A percentile compares a stretch with the other conserved stretches of the same genome.
Conservation (phyloP, 1,140 invertebrate species). For the Drosophila auraria region DNA sequence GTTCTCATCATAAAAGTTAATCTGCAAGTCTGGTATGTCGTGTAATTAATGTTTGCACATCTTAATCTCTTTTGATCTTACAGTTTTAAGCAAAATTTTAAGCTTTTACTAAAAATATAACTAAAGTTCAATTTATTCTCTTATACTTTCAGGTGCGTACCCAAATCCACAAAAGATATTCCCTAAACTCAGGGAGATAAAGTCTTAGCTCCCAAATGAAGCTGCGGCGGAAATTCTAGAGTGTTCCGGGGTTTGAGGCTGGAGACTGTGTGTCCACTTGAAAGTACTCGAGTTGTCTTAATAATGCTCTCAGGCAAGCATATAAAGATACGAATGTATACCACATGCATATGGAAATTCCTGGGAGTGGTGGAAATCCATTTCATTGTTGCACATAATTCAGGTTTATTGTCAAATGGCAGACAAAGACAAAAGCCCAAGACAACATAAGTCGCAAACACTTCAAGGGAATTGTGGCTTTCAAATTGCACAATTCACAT, state of each 20-base stretch:
- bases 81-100: background rate
- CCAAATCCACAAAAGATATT: too few relatives aligned
- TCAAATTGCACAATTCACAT: constrained; percentile 10
- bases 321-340: constrained; percentile 7
- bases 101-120: background rate
- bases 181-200: background rate
- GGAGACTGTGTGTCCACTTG: constrained; percentile 9
- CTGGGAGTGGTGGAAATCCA: constrained; percentile 33
- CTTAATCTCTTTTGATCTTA: background rate
- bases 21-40: constrained; percentile 3
- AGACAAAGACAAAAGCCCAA: constrained; percentile 58
- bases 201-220: background rate
- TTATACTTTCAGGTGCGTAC: constrained; percentile 36
- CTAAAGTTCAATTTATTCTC: background rate
- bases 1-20: constrained; percentile 23
- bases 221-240: background rate
- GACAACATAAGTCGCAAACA: constrained; percentile 12
- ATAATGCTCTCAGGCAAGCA: constrained; percentile 29
- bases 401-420: constrained; percentile 71
- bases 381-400: constrained; percentile 60
- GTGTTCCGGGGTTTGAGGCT: background rate
- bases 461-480: constrained; percentile 30
- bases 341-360: constrained; percentile 13
- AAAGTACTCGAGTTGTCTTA: constrained; percentile 31
- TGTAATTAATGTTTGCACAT: constrained; percentile 20